Evolutionary conservation across 2,888 invertebrate species (phyloP), one percentile per base, ranked within the genome.

Genomic region (Lycaena phlaeas): DNA sequence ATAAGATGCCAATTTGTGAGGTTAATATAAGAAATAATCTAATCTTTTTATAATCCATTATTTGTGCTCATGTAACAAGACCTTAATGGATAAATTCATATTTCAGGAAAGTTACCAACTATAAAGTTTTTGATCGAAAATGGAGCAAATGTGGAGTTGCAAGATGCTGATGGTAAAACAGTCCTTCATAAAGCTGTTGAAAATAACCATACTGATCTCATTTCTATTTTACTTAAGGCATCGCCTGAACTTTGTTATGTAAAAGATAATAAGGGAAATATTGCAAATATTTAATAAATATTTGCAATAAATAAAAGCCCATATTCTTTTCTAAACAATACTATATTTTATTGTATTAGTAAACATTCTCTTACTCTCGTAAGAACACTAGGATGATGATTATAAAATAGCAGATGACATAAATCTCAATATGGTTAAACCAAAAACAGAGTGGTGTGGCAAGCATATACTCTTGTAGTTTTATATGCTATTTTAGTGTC

Each of bases 121-220:
- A 89, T 94, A 0, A 75, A 88, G 52, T 76, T 92, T 36, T 76
- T 96, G 37, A 67, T 93, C 15, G 64, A 85, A 12, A 75, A 77
- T 41, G 88, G 90, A 48, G 94, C 93, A 4, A 77, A 89, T 65
- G 62, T 88, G 3, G 68, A 81, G 48, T 57, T 89, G 14, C 85
- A 87, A 67, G 96, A 96, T 68, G 84, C 86, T 37, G 95, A 96
- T 77, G 94, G 94, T 0, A 90, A 91, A 68, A 94, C 91, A 22
- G 89, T 90, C 14, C 81, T 96, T 14, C 95, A 96, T 68, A 90
- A 94, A 67, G 93, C 93, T 12, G 81, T 85, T 10, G 78, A 87
- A 55, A 87, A 85, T 41, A 86, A 86, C 27, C 85, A 88, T 50
- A 50, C 46, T 27, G 68, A 81, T 15, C 65, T 89, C 30, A 62